Percentiles rank a stretch among this genome's conserved stretches.
Evolutionary conservation across 2,888 invertebrate species (phyloP).

Genomic region (Allolobophora icterica): DNA sequence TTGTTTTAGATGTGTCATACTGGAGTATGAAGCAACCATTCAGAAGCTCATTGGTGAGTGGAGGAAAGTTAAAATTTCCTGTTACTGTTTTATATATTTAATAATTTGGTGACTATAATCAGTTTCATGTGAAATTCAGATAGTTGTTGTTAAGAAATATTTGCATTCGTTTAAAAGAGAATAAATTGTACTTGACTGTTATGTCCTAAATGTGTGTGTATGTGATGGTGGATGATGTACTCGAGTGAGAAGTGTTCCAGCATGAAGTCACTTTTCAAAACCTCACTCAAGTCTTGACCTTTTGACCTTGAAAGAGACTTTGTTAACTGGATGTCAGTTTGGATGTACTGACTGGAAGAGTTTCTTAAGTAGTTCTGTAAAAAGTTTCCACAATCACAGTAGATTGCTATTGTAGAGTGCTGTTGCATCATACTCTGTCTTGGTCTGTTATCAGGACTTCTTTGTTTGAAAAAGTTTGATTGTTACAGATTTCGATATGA

Average conservation of each 20-base stretch:
- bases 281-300: background rate
- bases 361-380: background rate
- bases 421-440: background rate
- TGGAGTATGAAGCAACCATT: conserved; percentile 33
- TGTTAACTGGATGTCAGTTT: background rate
- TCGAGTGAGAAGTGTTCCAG: background rate
- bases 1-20: conserved; percentile 33
- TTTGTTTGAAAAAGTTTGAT: background rate
- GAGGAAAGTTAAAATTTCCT: background rate
- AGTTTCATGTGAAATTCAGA: background rate
- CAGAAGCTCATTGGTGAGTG: conserved; percentile 36
- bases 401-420: too few species aligned
- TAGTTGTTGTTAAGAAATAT: background rate
- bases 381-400: background rate
- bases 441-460: background rate
- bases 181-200: background rate
- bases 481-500: conserved; percentile 30
- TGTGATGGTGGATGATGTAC: background rate
- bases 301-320: background rate
- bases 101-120: background rate
- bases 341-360: background rate
- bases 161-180: background rate
- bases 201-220: background rate
- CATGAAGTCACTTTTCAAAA: background rate
- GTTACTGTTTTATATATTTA: background rate